phyloP scores from a whole-genome alignment of 2,888 invertebrate genomes.

The Pollenia angustigena region DNA sequence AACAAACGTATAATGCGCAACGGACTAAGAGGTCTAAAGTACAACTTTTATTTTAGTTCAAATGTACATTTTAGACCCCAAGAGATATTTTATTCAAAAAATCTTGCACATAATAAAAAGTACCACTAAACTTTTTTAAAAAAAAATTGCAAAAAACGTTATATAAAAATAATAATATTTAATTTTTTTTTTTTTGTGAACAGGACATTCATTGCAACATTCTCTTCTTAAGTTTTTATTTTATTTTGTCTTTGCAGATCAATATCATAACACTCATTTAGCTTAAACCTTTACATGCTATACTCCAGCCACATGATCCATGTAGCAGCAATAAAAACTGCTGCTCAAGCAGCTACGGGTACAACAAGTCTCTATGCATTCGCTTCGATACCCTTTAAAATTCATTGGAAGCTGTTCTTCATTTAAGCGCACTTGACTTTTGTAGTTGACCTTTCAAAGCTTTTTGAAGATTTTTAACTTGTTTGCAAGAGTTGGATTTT shows the following conservation, averaged over 20 bases:
- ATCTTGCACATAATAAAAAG: too few relatives aligned
- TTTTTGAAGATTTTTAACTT: constrained; percentile 69
- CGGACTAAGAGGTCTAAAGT: too few relatives aligned
- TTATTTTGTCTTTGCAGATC: constrained; percentile 37
- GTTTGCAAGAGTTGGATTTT: constrained; percentile 18
- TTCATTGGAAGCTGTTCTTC: constrained; percentile 73
- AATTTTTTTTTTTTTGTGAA: background rate
- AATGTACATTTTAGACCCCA: too few relatives aligned
- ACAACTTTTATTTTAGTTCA: too few relatives aligned
- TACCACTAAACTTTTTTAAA: too few relatives aligned
- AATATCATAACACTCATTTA: constrained; percentile 71
- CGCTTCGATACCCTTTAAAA: constrained; percentile 64
- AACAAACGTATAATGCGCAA: too few relatives aligned
- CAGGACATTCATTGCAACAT: constrained; percentile 49
- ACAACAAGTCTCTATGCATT: constrained; percentile 19
- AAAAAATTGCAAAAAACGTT: too few relatives aligned
- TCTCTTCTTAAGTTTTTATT: constrained; percentile 18
- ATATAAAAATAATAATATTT: background rate
- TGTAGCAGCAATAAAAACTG: constrained; percentile 10
- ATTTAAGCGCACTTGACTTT: constrained; percentile 74
- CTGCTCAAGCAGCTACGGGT: background rate
- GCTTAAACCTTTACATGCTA: constrained; percentile 65
- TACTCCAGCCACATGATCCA: constrained; percentile 44
- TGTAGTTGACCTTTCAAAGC: constrained; percentile 65
- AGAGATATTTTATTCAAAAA: too few relatives aligned